Conservation (phyloP, 2,113 vertebrate species). For the Oncorhynchus tshawytscha region DNA sequence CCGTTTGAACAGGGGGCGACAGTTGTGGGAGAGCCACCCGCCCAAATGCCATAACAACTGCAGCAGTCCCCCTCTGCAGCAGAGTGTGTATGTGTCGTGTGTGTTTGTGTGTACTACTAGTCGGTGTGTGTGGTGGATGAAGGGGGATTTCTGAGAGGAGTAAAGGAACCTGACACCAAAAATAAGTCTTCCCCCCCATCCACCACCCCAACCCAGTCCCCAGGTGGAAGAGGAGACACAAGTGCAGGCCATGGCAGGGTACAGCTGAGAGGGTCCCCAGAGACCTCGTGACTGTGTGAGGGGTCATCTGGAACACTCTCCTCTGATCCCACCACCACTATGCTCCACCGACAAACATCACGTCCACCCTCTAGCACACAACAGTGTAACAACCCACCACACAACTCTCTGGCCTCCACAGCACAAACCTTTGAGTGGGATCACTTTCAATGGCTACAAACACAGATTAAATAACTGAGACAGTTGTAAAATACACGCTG, state of each 20-base stretch:
- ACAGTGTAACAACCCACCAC: conserved; percentile 2
- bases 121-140: conserved; percentile 13
- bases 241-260: too few relatives aligned
- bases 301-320: too few relatives aligned
- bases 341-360: not conserved
- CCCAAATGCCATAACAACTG: conserved; percentile 59
- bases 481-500: too few relatives aligned
- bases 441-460: not conserved
- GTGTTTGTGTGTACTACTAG: not conserved
- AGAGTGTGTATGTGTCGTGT: conserved; percentile 18
- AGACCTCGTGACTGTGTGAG: too few relatives aligned
- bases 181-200: conserved; percentile 28
- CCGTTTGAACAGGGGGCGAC: conserved; percentile 58
- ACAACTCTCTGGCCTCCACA: conserved; percentile 47
- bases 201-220: conserved; percentile 4
- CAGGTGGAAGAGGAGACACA: too few relatives aligned
- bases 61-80: conserved; percentile 32
- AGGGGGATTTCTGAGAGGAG: conserved; percentile 49
- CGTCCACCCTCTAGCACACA: not conserved
- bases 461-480: too few relatives aligned
- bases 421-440: not conserved
- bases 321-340: conserved; percentile 12
- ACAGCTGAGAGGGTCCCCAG: too few relatives aligned
- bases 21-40: conserved; percentile 62
- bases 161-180: conserved; percentile 58